Evolutionary conservation across 2,888 invertebrate species (phyloP).

Genomic region (Drosophila meridiana): DNA sequence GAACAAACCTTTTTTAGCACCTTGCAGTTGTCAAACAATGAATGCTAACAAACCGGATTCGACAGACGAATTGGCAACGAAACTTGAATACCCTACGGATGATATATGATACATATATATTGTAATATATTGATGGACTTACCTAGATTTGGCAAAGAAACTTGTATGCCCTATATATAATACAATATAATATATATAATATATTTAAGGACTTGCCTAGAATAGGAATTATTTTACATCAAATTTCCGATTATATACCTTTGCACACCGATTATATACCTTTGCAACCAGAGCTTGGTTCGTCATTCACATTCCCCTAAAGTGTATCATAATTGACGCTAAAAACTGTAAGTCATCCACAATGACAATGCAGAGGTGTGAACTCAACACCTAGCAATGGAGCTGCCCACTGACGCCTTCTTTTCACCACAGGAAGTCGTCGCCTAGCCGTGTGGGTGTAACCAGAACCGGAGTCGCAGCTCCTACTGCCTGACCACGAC

Average conservation of each 20-base stretch:
- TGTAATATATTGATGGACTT: too few relatives aligned
- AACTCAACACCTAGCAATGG: constrained; percentile 4
- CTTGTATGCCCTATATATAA: too few relatives aligned
- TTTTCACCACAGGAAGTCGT: constrained; percentile 8
- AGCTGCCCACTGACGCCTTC: constrained; percentile 4
- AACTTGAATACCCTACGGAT: constrained; percentile 27
- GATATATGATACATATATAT: too few relatives aligned
- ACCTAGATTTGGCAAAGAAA: too few relatives aligned
- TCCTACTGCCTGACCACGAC: neutral
- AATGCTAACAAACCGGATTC: constrained; percentile 13
- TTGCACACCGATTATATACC: neutral
- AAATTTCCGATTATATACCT: neutral
- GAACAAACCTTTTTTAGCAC: constrained; percentile 66
- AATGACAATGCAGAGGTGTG: constrained; percentile 6
- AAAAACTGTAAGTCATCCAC: neutral
- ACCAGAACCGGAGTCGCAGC: constrained; percentile 7
- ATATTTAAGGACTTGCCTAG: neutral
- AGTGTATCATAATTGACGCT: neutral
- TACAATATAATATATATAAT: too few relatives aligned
- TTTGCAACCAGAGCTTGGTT: too few relatives aligned
- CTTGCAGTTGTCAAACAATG: constrained; percentile 66
- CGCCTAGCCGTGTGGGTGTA: constrained; percentile 24
- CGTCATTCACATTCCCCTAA: too few relatives aligned
- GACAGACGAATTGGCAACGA: neutral
- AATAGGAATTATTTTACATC: neutral